Base-by-base conservation (phyloP, 2,113 vertebrate species). In the Eleginops maclovinus region DNA sequence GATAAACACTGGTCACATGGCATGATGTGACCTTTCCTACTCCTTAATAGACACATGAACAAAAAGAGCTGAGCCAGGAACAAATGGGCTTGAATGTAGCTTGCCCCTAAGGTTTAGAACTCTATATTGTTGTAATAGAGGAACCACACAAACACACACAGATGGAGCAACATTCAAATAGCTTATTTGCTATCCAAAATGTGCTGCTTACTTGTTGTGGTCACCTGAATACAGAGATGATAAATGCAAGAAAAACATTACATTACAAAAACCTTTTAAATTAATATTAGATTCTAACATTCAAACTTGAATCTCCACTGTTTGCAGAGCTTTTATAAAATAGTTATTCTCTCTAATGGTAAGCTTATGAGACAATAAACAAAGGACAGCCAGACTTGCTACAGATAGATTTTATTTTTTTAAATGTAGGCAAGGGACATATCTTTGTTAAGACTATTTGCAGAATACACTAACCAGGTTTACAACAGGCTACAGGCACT, bases 1-100 rank as follows among this genome's bases (percentile, higher is more conserved):
- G 77, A 92, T 85, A 83, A 83, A 88, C 54, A 80, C 63, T 13
- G 53, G 53, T 73, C 77, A 85, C 63, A 76, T 78, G 74, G 50
- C 40, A 49, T 40, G 60, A 17, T 36, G 69, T 75, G 69, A 78
- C 72, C 75, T 67, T 50, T 3, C 46, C 56, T 60, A 73, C 67
- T 55, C 31, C 14, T 16, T 53, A 55, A 75, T 46, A 75, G 53
- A 77, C 49, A 75, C 31, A 63, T 14, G 13, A 5, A 49, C 14
- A 26, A 62, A 75, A 61, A 9, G 24, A 72, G n/a, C 26, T 36
- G 31, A 53, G 60, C 66, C 11, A 19, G 28, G 28, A 21, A 17
- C 16, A 66, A 53, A 36, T 54, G 43, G 17, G 2, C 11, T 40
- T 11, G 17, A 26, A 9, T 14, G 50, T 26, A n/a, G 15, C 11